Evolutionary conservation across 2,113 vertebrate species (phyloP).

Genomic region (Numida meleagris): DNA sequence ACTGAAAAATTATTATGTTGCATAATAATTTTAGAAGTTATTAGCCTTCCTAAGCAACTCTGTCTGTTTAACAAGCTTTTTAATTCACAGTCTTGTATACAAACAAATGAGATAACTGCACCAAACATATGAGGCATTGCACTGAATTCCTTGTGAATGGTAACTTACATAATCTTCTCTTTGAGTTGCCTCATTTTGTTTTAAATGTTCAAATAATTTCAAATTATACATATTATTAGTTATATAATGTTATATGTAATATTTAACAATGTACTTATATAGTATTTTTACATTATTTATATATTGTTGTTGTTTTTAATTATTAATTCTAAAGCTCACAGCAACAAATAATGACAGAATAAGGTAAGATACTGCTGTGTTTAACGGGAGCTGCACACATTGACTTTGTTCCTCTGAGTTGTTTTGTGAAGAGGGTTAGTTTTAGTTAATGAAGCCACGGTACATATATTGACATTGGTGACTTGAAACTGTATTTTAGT

Average conservation of each 20-base stretch:
- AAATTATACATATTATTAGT: background rate
- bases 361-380: background rate
- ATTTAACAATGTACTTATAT: background rate
- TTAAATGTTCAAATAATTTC: background rate
- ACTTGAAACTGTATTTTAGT: background rate
- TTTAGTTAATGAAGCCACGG: background rate
- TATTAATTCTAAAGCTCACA: background rate
- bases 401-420: background rate
- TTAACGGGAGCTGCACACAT: background rate
- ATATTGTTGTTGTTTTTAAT: background rate
- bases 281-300: background rate
- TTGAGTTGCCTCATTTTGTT: background rate
- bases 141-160: background rate
- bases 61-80: background rate
- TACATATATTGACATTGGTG: background rate
- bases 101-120: rapidly evolving
- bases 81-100: background rate
- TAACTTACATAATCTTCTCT: background rate
- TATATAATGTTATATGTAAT: background rate
- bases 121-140: background rate
- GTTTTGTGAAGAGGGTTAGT: background rate
- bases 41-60: background rate
- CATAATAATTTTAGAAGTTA: background rate
- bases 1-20: background rate
- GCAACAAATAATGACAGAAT: background rate